Evolutionary conservation across 1,140 invertebrate genomes (phyloP).

Genomic region (Protaetia brevitarsis): DNA sequence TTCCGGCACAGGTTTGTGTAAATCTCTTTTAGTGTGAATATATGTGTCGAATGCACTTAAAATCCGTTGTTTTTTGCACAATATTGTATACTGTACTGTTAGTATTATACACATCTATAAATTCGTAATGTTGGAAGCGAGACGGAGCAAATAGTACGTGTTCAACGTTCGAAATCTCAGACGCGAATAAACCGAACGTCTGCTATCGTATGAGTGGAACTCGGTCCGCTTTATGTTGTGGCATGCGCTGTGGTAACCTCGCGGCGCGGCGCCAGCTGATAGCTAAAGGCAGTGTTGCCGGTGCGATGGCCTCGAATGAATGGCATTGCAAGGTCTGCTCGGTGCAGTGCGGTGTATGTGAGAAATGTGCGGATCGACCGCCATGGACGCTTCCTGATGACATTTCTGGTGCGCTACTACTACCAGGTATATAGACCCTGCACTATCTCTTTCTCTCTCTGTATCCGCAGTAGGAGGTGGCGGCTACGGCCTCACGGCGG

Average conservation of each 20-base stretch:
- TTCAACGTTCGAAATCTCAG: constrained; percentile 6
- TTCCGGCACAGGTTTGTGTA: too few relatives aligned
- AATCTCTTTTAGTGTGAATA: too few relatives aligned
- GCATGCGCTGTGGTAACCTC: constrained; percentile 42
- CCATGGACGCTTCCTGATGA: constrained; percentile 46
- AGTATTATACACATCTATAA: too few relatives aligned
- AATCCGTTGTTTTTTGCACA: too few relatives aligned
- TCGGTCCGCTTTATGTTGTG: constrained; percentile 26
- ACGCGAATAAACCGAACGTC: constrained; percentile 25
- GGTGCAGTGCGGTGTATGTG: constrained; percentile 45
- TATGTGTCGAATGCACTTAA: too few relatives aligned
- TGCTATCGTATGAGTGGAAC: constrained; percentile 13
- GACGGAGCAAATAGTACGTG: background rate
- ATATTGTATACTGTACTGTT: too few relatives aligned
- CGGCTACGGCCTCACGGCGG: background rate
- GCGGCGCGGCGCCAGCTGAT: constrained; percentile 50
- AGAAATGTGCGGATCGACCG: constrained; percentile 36
- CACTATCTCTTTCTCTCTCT: constrained; percentile 26
- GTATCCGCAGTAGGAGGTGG: background rate
- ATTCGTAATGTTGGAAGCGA: background rate
- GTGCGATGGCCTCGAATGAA: constrained; percentile 54
- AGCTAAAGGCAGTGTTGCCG: constrained; percentile 46
- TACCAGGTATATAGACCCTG: constrained; percentile 29
- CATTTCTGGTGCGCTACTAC: constrained; percentile 41
- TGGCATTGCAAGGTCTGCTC: constrained; percentile 59